phyloP scores from a whole-genome alignment of 35 echinoderm and acorn worm genomes.

The Acanthaster planci region DNA sequence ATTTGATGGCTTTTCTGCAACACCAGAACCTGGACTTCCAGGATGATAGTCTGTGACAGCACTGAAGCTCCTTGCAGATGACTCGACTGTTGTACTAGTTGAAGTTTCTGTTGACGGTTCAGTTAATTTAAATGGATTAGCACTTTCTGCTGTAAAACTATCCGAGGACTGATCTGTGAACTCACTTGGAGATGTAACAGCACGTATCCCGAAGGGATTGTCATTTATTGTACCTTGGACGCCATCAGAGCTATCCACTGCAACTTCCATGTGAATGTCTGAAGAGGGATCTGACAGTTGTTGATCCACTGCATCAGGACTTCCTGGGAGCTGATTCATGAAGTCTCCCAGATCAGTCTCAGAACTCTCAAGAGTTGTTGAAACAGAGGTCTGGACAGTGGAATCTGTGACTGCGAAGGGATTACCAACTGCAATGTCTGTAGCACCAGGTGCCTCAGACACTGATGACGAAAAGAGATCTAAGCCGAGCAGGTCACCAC shows the following conservation, averaged over 20 bases:
- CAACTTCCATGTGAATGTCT: background rate
- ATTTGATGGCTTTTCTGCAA: background rate
- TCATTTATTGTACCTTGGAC: background rate
- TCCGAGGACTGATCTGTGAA: background rate
- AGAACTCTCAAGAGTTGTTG: background rate
- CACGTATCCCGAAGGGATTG: slow-evolving; percentile 8
- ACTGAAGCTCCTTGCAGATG: background rate
- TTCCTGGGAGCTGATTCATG: slow-evolving; percentile 1
- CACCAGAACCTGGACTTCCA: slow-evolving; percentile 3
- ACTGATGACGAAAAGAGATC: background rate
- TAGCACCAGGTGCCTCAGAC: background rate
- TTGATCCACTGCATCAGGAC: background rate
- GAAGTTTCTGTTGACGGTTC: too few species aligned
- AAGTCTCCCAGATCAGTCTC: slow-evolving; percentile 8
- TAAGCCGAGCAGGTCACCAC: slow-evolving; percentile 4
- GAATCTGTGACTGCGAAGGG: background rate
- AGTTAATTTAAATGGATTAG: too few species aligned
- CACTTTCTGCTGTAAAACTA: too few species aligned
- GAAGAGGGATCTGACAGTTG: background rate
- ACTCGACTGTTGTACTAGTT: background rate
- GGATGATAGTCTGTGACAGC: background rate
- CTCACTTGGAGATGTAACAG: background rate
- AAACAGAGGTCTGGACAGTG: background rate
- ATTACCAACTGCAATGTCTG: background rate
- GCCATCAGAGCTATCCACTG: background rate